Conservation (phyloP, 2,113 vertebrate genomes). For the Psephotus haematonotus region DNA sequence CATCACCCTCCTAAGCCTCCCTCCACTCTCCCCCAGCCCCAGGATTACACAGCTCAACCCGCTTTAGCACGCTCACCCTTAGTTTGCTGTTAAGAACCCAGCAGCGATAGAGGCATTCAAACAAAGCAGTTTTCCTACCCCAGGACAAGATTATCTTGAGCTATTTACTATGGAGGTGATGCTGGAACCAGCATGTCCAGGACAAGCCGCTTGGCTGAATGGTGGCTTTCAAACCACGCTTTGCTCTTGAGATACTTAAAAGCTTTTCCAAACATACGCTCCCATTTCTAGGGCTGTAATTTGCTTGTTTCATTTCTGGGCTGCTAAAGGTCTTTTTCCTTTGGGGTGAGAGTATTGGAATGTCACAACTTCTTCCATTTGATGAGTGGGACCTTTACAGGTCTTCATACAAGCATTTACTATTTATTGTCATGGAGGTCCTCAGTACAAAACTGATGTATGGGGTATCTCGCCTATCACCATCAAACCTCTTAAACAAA, state of each 20-base stretch:
- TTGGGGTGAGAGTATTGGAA: neutral
- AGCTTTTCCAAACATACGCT: neutral
- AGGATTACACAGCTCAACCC: neutral
- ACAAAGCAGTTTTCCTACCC: neutral
- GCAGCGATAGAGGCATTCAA: neutral
- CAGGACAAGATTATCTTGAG: neutral
- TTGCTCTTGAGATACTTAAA: neutral
- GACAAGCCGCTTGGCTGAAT: neutral
- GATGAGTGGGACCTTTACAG: neutral
- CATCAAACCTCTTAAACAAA: neutral
- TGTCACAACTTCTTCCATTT: neutral
- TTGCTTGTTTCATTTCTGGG: neutral
- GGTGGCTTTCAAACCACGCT: neutral
- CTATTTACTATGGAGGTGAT: neutral
- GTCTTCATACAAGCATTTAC: neutral
- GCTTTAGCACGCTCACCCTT: neutral
- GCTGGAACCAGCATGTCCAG: neutral
- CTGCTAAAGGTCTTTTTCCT: neutral
- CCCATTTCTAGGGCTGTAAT: neutral
- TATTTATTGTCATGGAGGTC: neutral
- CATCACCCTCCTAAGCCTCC: neutral
- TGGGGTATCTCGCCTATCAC: neutral
- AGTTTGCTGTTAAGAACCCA: neutral
- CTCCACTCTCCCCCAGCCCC: neutral
- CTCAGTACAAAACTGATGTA: neutral